Conservation (phyloP, 2,797 vertebrate genomes). For the Alca torda region DNA sequence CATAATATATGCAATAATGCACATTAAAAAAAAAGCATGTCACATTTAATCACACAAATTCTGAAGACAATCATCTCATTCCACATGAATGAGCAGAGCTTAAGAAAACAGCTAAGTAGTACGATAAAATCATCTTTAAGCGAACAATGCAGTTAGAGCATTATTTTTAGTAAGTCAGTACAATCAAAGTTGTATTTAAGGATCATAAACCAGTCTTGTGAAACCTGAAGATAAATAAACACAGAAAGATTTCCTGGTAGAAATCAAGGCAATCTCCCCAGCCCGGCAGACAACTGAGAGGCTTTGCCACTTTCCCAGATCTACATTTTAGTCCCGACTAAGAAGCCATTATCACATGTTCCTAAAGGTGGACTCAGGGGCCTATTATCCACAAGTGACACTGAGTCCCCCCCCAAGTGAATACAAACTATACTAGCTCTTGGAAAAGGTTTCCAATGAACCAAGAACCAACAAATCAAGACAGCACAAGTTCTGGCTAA, state of each 20-base stretch:
- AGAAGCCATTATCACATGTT: background rate
- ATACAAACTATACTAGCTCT: background rate
- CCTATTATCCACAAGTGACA: background rate
- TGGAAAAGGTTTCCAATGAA: background rate
- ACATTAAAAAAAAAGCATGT: background rate
- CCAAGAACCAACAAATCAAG: background rate
- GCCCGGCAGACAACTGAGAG: background rate
- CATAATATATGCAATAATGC: background rate
- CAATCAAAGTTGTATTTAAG: background rate
- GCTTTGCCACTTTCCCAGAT: background rate
- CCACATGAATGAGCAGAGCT: background rate
- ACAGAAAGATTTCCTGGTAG: background rate
- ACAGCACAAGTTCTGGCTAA: background rate
- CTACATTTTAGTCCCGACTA: background rate
- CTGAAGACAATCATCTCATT: background rate
- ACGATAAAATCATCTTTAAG: background rate
- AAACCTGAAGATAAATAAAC: background rate
- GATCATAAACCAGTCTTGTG: background rate
- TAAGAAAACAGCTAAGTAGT: background rate
- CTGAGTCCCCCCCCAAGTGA: background rate
- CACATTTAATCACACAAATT: background rate
- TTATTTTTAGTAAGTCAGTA: background rate
- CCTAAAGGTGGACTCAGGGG: no score
- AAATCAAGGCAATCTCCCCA: background rate
- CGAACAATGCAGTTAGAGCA: background rate